Evolutionary conservation across 2,113 vertebrate species (phyloP).

Genomic region (Forbesichthys agassizii): DNA sequence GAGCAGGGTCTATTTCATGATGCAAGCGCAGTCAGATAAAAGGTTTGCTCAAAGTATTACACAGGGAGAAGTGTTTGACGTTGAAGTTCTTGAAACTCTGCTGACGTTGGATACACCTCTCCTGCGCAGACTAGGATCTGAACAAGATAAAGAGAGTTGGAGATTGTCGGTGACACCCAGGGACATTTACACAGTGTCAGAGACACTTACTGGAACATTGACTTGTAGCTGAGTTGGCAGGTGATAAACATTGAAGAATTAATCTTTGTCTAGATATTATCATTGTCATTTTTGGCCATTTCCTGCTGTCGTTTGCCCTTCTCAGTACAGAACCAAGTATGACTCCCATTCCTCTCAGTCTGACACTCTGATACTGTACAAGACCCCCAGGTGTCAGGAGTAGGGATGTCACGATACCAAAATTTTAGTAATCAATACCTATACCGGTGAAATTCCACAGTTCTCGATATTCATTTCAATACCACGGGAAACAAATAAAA

Average conservation of each 20-base stretch:
- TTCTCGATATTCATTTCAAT: too few relatives aligned
- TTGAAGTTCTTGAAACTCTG: constrained; percentile 37
- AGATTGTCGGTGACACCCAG: constrained; percentile 32
- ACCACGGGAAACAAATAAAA: too few relatives aligned
- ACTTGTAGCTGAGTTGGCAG: constrained; percentile 46
- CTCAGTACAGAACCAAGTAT: constrained; percentile 13
- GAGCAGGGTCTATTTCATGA: constrained; percentile 28
- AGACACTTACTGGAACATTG: constrained; percentile 58
- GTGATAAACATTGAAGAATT: constrained; percentile 28
- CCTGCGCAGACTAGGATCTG: constrained; percentile 43
- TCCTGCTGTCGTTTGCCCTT: constrained; percentile 26
- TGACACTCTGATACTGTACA: too few relatives aligned
- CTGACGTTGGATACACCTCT: constrained; percentile 40
- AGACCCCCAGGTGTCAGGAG: too few relatives aligned
- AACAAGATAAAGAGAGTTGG: constrained; percentile 10
- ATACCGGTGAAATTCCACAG: too few relatives aligned
- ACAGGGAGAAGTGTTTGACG: constrained; percentile 52
- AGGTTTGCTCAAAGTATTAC: constrained; percentile 52
- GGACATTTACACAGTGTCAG: constrained; percentile 20
- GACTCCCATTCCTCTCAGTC: constrained; percentile 2
- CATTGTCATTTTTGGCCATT: constrained; percentile 18
- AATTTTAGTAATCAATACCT: too few relatives aligned
- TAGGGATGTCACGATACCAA: too few relatives aligned
- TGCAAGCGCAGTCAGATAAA: constrained; percentile 19
- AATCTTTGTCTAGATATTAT: constrained; percentile 37